Evolutionary conservation across 2,797 vertebrate genomes (phyloP).

Genomic region (Orestias chungarensis): DNA sequence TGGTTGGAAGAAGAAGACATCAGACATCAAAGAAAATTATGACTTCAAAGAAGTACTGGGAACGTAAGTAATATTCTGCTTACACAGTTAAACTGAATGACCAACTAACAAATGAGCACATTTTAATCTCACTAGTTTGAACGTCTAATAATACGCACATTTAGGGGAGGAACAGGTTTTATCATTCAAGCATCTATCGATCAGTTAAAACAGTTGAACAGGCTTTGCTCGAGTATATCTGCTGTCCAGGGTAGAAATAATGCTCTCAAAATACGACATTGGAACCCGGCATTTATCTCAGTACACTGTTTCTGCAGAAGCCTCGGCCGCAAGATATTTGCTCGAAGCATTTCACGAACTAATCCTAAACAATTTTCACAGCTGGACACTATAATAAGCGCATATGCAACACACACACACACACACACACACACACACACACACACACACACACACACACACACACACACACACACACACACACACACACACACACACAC

Average conservation of each 20-base stretch:
- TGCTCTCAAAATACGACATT: background rate
- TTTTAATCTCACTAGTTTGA: constrained; percentile 8
- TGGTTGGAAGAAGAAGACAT: constrained; percentile 86
- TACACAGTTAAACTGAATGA: background rate
- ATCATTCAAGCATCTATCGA: background rate
- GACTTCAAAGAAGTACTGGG: constrained; percentile 87
- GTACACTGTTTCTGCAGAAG: background rate
- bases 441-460: background rate
- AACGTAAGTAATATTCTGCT: constrained; percentile 76
- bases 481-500: background rate
- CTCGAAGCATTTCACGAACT: background rate
- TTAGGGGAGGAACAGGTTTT: background rate
- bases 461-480: background rate
- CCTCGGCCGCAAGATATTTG: background rate
- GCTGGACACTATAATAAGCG: constrained; percentile 3
- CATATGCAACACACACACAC: background rate
- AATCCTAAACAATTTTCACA: background rate
- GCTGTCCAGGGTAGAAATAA: background rate
- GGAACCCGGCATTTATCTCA: background rate
- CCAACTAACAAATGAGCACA: background rate
- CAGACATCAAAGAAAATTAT: constrained; percentile 84
- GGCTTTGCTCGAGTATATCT: background rate
- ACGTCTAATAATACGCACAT: background rate
- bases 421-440: no score
- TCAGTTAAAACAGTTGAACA: background rate